A percentile compares a stretch with the other conserved stretches of the same genome.
Evolutionary conservation across 2,113 vertebrate genomes (phyloP).

Genomic region (Alexandromys fortis): DNA sequence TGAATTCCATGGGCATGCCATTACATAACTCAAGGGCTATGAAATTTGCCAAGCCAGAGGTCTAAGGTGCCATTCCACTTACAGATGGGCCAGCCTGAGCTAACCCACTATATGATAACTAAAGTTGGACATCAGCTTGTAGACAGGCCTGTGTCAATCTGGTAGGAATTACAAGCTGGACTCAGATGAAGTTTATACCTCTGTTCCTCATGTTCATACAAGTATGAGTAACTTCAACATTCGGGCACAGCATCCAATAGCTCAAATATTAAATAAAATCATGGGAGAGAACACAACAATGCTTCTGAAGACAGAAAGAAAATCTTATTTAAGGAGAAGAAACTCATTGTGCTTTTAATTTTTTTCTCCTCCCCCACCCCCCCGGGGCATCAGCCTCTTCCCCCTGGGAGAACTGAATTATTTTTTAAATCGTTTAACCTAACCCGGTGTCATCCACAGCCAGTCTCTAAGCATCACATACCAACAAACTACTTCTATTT

Average conservation of each 20-base stretch:
- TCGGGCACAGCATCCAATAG: background rate
- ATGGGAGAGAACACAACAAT: background rate
- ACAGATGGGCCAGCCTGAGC: background rate
- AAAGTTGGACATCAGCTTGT: background rate
- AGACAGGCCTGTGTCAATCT: background rate
- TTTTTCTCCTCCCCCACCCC: too few relatives aligned
- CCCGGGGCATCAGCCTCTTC: background rate
- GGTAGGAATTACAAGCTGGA: background rate
- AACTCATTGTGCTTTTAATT: background rate
- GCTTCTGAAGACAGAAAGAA: background rate
- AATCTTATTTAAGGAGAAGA: slow-evolving; percentile 36
- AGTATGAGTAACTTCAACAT: background rate
- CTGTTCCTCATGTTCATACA: slow-evolving; percentile 19
- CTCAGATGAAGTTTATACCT: background rate
- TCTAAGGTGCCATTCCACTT: background rate
- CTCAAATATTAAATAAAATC: slow-evolving; percentile 47
- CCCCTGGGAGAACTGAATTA: slow-evolving; percentile 25
- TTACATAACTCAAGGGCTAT: background rate
- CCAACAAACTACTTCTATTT: slow-evolving; percentile 79
- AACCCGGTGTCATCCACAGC: background rate
- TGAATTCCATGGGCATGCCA: background rate
- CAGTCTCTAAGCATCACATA: slow-evolving; percentile 64
- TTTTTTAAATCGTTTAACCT: background rate
- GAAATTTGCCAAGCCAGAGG: slow-evolving; percentile 17
- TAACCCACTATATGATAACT: background rate